Percentiles rank a stretch among this genome's conserved stretches.
phyloP scores from a whole-genome alignment of 1,140 invertebrate species.

The Drosophila kepulauana region DNA sequence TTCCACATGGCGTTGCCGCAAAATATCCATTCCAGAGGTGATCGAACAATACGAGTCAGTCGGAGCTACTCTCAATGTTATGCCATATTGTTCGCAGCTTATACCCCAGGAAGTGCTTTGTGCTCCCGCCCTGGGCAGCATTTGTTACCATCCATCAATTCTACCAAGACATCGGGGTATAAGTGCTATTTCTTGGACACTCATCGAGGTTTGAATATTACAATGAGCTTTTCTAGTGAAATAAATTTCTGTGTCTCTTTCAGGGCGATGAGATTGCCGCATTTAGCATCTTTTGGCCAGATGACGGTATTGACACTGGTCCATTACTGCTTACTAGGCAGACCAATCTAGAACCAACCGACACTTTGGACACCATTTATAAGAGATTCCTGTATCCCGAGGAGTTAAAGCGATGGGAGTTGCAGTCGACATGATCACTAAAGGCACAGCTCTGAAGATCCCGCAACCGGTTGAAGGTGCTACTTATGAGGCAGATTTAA shows the following conservation, averaged over 20 bases:
- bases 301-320: constrained; percentile 98
- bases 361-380: constrained; percentile 97
- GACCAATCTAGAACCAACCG: constrained; percentile 92
- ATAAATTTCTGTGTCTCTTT: neutral
- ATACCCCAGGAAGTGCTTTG: constrained; percentile 99
- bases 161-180: constrained; percentile 96
- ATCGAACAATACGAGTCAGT: constrained; percentile 94
- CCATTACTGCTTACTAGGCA: constrained; percentile 95
- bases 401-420: constrained; percentile 86
- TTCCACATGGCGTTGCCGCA: constrained; percentile 94
- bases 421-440: constrained; percentile 95
- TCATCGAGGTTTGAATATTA: constrained; percentile 88
- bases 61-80: constrained; percentile 95
- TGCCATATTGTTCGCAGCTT: constrained; percentile 98
- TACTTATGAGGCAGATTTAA: constrained; percentile 96
- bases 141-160: constrained; percentile 98
- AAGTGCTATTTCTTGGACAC: constrained; percentile 97
- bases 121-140: constrained; percentile 92
- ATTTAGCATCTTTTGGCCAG: constrained; percentile 98
- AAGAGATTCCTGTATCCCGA: constrained; percentile 91
- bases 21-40: constrained; percentile 92
- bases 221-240: neutral
- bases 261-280: constrained; percentile 94
- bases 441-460: constrained; percentile 92
- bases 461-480: constrained; percentile 93